Conservation (phyloP, 2,797 vertebrate genomes). For the Sebastes minor region DNA sequence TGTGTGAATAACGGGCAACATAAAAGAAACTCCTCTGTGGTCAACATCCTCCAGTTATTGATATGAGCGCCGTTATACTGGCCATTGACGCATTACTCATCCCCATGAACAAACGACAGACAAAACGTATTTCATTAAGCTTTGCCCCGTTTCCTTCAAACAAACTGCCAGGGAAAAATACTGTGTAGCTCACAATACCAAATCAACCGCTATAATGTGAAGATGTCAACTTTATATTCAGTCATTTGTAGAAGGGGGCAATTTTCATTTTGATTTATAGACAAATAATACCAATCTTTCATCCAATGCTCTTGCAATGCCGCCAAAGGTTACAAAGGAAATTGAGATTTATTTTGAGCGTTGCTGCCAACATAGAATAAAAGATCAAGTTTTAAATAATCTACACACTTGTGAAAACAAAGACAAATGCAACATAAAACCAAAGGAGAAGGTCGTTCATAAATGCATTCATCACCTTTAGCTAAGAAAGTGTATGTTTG, state of each 20-base stretch:
- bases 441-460: slow-evolving; percentile 61
- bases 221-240: slow-evolving; percentile 83
- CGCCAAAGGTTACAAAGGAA: slow-evolving; percentile 85
- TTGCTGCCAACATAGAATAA: slow-evolving; percentile 73
- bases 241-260: slow-evolving; percentile 80
- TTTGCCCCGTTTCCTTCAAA: slow-evolving; percentile 72
- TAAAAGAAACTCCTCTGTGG: slow-evolving; percentile 19
- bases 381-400: slow-evolving; percentile 75
- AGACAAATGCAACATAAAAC: slow-evolving; percentile 68
- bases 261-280: slow-evolving; percentile 87
- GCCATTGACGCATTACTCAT: slow-evolving; percentile 53
- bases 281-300: slow-evolving; percentile 83
- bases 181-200: slow-evolving; percentile 76
- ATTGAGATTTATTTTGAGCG: slow-evolving; percentile 77
- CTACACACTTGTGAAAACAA: slow-evolving; percentile 69
- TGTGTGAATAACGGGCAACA: slow-evolving; percentile 20
- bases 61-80: slow-evolving; percentile 40
- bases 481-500: slow-evolving; percentile 17
- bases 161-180: slow-evolving; percentile 70
- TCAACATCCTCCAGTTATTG: slow-evolving; percentile 49
- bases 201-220: slow-evolving; percentile 82
- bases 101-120: slow-evolving; percentile 59
- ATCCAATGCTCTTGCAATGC: slow-evolving; percentile 78
- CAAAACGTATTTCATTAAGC: slow-evolving; percentile 72
- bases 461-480: slow-evolving; percentile 51